Conservation (phyloP, 2,888 invertebrate species). For the Calliscelio sp. region DNA sequence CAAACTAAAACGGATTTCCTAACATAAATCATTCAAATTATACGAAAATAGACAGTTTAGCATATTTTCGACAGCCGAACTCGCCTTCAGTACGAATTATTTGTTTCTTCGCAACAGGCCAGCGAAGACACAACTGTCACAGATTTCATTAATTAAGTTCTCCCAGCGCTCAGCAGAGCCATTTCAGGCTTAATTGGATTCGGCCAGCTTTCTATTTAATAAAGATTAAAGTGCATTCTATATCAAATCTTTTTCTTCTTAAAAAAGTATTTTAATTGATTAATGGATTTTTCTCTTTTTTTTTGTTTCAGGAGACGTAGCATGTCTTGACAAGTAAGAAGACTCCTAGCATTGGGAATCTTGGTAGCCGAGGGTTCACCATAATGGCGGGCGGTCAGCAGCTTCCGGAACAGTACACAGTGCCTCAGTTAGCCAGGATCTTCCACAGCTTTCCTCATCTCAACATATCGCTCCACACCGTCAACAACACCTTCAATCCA, state of each 20-base stretch:
- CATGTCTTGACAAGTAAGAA: constrained; percentile 85
- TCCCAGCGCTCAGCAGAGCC: constrained; percentile 78
- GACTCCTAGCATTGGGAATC: constrained; percentile 80
- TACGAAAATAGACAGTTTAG: no score
- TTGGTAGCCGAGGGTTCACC: constrained; percentile 83
- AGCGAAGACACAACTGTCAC: constrained; percentile 77
- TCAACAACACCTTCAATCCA: constrained; percentile 97
- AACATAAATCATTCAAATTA: no score
- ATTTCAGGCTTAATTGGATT: constrained; percentile 81
- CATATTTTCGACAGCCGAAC: no score
- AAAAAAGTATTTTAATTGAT: no score
- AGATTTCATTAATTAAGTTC: constrained; percentile 83
- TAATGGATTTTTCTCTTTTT: constrained; percentile 19
- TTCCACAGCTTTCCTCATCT: constrained; percentile 96
- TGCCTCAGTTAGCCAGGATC: constrained; percentile 94
- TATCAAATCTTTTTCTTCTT: no score
- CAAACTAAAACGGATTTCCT: no score
- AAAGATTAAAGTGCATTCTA: constrained; percentile 77
- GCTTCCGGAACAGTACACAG: constrained; percentile 90
- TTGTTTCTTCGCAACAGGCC: no score
- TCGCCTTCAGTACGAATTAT: no score
- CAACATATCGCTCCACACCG: constrained; percentile 95
- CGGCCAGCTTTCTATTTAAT: constrained; percentile 69
- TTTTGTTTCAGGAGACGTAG: constrained; percentile 82
- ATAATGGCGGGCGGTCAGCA: constrained; percentile 85